Evolutionary conservation across 2,888 invertebrate genomes (phyloP).

Genomic region (Lacanobia oleracea): DNA sequence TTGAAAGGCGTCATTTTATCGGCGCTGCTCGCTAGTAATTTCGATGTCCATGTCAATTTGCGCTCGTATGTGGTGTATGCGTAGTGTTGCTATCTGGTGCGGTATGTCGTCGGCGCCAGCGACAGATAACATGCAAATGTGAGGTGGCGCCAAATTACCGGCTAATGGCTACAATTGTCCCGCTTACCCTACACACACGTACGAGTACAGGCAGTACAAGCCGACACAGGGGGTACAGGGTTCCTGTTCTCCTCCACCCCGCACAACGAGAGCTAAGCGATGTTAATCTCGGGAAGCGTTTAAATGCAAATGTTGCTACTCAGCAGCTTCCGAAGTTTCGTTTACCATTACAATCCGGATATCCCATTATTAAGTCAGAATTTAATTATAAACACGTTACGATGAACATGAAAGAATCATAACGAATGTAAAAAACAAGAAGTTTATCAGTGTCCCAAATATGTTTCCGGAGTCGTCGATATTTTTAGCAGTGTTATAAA

Average conservation of each 20-base stretch:
- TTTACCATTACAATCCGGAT: slow-evolving; percentile 57
- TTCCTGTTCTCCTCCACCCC: slow-evolving; percentile 9
- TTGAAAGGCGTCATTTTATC: slow-evolving; percentile 41
- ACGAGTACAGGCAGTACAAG: slow-evolving; percentile 6
- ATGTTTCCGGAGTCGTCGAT: slow-evolving; percentile 24
- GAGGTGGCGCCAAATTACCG: slow-evolving; percentile 59
- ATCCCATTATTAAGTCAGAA: slow-evolving; percentile 57
- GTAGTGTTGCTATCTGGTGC: slow-evolving; percentile 41
- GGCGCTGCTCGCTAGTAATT: slow-evolving; percentile 23
- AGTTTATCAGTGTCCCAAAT: slow-evolving; percentile 40
- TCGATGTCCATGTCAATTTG: slow-evolving; percentile 51
- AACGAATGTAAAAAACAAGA: slow-evolving; percentile 14
- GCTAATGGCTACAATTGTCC: slow-evolving; percentile 53
- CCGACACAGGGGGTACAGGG: not conserved
- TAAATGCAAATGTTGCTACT: slow-evolving; percentile 60
- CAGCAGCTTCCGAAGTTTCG: slow-evolving; percentile 45
- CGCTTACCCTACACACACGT: slow-evolving; percentile 30
- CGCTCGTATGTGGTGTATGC: slow-evolving; percentile 53
- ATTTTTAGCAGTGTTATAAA: slow-evolving; percentile 18
- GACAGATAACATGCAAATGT: slow-evolving; percentile 66
- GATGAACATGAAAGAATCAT: slow-evolving; percentile 27
- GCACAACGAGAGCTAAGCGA: slow-evolving; percentile 21
- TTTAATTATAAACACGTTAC: slow-evolving; percentile 44
- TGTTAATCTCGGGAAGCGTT: slow-evolving; percentile 56
- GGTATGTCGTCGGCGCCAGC: slow-evolving; percentile 55